A percentile compares a stretch with the other conserved stretches of the same genome.
These are phyloP conservation scores for Bombus haemorrhoidalis DNA, from an alignment of 1,140 invertebrate genomes.

Conservation along the genomic window DNA sequence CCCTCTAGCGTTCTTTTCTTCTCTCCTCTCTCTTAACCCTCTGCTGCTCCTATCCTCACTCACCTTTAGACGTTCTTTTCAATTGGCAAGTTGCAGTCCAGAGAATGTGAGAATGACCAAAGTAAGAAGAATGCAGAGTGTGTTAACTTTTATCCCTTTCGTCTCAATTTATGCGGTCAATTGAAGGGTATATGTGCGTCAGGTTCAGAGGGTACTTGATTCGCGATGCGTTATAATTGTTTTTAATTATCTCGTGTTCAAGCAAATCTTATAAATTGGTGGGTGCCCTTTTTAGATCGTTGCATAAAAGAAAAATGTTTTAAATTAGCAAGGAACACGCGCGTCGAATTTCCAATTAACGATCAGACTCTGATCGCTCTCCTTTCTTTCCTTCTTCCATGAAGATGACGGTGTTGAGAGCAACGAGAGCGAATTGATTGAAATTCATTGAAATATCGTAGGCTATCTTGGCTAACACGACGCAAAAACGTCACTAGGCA, in stretches of 20 bases:
- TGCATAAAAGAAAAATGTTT: not conserved
- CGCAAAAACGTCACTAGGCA: not conserved
- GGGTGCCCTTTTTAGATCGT: not conserved
- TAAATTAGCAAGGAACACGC: not conserved
- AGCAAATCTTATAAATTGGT: not conserved
- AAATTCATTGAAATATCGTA: not conserved
- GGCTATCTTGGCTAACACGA: not conserved
- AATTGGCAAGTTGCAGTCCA: not conserved
- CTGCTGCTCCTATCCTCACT: not conserved
- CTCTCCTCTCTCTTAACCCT: not conserved
- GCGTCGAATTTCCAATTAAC: not conserved
- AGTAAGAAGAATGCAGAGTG: not conserved
- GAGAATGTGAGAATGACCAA: not conserved
- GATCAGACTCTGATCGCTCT: not conserved
- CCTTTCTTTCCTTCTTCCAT: not conserved
- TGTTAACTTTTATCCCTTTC: not conserved
- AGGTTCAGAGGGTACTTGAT: not conserved
- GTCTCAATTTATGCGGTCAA: not conserved
- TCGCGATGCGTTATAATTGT: not conserved
- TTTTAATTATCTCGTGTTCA: not conserved
- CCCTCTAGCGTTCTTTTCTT: not conserved
- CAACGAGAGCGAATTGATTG: not conserved
- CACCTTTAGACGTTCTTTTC: no score
- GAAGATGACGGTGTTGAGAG: not conserved
- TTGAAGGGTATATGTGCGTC: not conserved